These are phyloP conservation scores for Philotrypesis tridentata DNA, from an alignment of 1,140 invertebrate genomes.

Conservation along the genomic window DNA sequence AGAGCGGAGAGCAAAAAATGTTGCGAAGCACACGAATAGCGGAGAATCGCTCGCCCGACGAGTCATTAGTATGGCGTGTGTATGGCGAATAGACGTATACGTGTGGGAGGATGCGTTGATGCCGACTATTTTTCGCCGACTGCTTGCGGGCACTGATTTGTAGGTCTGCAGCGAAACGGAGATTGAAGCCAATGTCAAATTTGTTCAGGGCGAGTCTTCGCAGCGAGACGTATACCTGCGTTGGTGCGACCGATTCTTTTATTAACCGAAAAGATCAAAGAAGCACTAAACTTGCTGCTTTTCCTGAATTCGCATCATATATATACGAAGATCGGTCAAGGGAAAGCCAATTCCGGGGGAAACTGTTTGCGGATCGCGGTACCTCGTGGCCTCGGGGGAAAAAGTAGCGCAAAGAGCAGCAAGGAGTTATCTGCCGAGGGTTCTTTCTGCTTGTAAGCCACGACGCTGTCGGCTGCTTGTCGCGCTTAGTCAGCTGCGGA, in stretches of 20 bases:
- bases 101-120: slow-evolving; percentile 21
- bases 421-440: not conserved
- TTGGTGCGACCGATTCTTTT: not conserved
- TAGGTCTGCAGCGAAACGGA: not conserved
- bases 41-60: slow-evolving; percentile 54
- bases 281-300: no score
- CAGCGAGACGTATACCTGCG: not conserved
- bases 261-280: not conserved
- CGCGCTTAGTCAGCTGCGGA: not conserved
- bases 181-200: not conserved
- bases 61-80: slow-evolving; percentile 57
- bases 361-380: slow-evolving; percentile 34
- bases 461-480: not conserved
- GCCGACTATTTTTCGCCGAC: not conserved
- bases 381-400: slow-evolving; percentile 2
- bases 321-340: not conserved
- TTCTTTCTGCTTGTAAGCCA: not conserved
- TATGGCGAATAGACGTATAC: slow-evolving; percentile 6
- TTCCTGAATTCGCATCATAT: no score
- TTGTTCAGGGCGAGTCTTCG: not conserved
- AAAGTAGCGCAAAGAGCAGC: not conserved
- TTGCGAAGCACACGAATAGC: slow-evolving; percentile 38
- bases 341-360: not conserved
- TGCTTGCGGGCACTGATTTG: not conserved
- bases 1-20: slow-evolving; percentile 10